Evolutionary conservation across 2,888 invertebrate species (phyloP).

Genomic region (Euphydryas editha): DNA sequence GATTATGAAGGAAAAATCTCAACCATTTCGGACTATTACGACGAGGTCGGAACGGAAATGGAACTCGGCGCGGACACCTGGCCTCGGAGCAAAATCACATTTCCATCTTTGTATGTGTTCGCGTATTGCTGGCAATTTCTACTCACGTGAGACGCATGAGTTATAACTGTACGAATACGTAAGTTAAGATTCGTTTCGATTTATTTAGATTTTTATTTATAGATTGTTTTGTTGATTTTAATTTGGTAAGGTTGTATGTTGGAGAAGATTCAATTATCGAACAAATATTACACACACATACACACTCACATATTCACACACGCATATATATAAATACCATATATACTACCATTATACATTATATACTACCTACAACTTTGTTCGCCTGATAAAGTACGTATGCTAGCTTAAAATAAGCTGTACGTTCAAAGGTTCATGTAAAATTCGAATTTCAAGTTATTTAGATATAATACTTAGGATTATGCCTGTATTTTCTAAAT

Average conservation of each 20-base stretch:
- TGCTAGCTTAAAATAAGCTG: too few species aligned
- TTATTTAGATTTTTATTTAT: not conserved
- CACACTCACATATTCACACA: too few species aligned
- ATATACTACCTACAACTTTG: too few species aligned
- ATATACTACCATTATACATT: too few species aligned
- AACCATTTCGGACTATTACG: slow-evolving; percentile 23
- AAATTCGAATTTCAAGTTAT: too few species aligned
- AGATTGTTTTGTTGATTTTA: not conserved
- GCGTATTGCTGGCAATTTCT: slow-evolving; percentile 13
- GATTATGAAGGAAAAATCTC: slow-evolving; percentile 16
- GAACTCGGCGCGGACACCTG: slow-evolving; percentile 36
- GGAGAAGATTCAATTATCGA: too few species aligned
- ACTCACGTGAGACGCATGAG: slow-evolving; percentile 10
- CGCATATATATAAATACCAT: too few species aligned
- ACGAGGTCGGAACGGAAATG: slow-evolving; percentile 31
- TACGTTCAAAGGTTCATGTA: too few species aligned
- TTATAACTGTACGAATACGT: slow-evolving; percentile 1
- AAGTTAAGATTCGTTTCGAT: not conserved
- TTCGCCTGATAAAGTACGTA: too few species aligned
- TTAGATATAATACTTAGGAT: too few species aligned
- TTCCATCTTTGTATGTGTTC: slow-evolving; percentile 20
- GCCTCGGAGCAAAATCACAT: slow-evolving; percentile 31
- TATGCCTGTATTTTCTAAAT: too few species aligned
- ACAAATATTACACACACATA: too few species aligned
- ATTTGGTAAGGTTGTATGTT: not conserved